A percentile compares a stretch with the other conserved stretches of the same genome.
These are phyloP conservation scores for Eulemur rubriventer DNA, from an alignment of 2,797 vertebrate species.

Conservation along the genomic window DNA sequence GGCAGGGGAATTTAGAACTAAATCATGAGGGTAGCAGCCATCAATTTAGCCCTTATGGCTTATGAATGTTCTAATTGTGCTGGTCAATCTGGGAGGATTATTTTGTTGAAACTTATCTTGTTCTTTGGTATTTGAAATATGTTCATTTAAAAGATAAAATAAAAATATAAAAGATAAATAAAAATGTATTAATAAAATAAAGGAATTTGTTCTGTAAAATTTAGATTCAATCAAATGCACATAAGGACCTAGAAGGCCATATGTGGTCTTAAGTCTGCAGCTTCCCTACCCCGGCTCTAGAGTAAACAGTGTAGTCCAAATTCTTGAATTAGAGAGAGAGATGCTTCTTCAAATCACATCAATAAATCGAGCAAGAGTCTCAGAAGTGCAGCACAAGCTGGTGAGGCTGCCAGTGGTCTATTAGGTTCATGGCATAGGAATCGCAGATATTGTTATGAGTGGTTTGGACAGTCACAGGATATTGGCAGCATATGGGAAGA, in stretches of 20 bases:
- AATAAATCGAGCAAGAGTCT: not conserved
- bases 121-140: not conserved
- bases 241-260: not conserved
- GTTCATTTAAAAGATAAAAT: not conserved
- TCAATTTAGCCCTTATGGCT: not conserved
- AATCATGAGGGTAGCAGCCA: not conserved
- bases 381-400: not conserved
- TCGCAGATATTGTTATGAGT: not conserved
- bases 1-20: not conserved
- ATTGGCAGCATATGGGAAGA: not conserved
- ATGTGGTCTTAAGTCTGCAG: not conserved
- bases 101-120: not conserved
- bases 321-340: not conserved
- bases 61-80: not conserved
- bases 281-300: not conserved
- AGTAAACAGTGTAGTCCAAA: not conserved
- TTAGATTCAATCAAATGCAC: not conserved
- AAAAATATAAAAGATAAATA: not conserved
- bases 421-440: not conserved
- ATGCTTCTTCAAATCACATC: slow-evolving; percentile 2
- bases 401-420: not conserved
- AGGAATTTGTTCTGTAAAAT: not conserved
- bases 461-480: not conserved
- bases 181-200: not conserved
- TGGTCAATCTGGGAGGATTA: not conserved